phyloP scores from a whole-genome alignment of 2,797 vertebrate genomes.

The Sparus aurata region DNA sequence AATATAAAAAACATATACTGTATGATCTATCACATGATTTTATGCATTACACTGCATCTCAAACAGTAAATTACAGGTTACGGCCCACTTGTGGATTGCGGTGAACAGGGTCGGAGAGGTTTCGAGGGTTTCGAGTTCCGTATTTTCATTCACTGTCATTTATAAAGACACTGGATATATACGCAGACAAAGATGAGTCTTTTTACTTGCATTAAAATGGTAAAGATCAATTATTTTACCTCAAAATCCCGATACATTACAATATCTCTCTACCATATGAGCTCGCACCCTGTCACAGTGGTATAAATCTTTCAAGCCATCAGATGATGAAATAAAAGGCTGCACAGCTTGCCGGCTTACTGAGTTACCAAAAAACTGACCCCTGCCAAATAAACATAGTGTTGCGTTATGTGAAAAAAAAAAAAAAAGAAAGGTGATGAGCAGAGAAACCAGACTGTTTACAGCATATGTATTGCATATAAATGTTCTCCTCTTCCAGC shows the following conservation, averaged over 20 bases:
- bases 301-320: conserved; percentile 37
- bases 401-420: conserved; percentile 26
- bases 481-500: background rate
- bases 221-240: background rate
- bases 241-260: background rate
- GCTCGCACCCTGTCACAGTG: background rate
- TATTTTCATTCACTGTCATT: background rate
- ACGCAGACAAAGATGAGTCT: background rate
- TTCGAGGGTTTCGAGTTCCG: background rate
- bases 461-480: background rate
- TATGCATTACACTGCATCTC: conserved; percentile 3
- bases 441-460: conserved; percentile 9
- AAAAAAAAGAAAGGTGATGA: conserved; percentile 13
- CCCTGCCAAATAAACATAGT: conserved; percentile 39
- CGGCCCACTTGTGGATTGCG: conserved; percentile 6
- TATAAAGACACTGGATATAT: background rate
- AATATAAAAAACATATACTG: background rate
- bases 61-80: conserved; percentile 27
- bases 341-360: conserved; percentile 7
- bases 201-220: background rate
- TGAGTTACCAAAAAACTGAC: conserved; percentile 33
- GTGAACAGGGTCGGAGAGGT: conserved; percentile 17
- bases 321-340: conserved; percentile 42
- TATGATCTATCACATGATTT: conserved; percentile 11
- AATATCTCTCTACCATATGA: background rate